phyloP scores from a whole-genome alignment of 2,797 vertebrate species.

The Tiaroga cobitis region DNA sequence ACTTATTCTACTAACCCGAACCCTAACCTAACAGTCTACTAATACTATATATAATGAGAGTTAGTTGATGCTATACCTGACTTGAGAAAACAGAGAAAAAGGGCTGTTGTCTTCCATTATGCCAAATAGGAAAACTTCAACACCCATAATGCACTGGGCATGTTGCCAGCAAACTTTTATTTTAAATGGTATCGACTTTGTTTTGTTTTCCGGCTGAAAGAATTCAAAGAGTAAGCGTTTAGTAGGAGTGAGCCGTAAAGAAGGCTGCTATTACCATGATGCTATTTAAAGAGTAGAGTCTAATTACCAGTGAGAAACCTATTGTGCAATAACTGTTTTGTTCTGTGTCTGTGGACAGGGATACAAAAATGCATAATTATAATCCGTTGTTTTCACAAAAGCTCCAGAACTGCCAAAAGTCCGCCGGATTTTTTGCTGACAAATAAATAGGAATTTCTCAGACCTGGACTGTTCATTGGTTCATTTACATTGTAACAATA shows the following conservation, averaged over 20 bases:
- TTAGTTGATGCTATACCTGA: not conserved
- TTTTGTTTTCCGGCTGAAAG: not conserved
- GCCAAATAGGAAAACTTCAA: not conserved
- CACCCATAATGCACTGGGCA: not conserved
- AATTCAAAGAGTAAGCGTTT: not conserved
- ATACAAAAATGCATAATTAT: not conserved
- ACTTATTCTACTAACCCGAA: not conserved
- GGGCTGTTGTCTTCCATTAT: not conserved
- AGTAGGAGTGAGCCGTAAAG: not conserved
- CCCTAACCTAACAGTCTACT: not conserved
- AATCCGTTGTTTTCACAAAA: not conserved
- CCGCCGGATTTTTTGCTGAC: not conserved
- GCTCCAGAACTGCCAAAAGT: not conserved
- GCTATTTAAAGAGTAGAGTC: not conserved
- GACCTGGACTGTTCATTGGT: not conserved
- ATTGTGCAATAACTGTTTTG: not conserved
- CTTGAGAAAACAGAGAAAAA: not conserved
- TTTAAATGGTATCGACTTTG: not conserved
- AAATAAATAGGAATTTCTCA: not conserved
- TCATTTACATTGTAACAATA: not conserved
- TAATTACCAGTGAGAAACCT: not conserved
- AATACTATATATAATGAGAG: not conserved
- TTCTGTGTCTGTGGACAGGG: not conserved
- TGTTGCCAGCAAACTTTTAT: not conserved
- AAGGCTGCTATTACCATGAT: not conserved